Conservation (phyloP, 2,113 vertebrate genomes). For the Quiscalus mexicanus region DNA sequence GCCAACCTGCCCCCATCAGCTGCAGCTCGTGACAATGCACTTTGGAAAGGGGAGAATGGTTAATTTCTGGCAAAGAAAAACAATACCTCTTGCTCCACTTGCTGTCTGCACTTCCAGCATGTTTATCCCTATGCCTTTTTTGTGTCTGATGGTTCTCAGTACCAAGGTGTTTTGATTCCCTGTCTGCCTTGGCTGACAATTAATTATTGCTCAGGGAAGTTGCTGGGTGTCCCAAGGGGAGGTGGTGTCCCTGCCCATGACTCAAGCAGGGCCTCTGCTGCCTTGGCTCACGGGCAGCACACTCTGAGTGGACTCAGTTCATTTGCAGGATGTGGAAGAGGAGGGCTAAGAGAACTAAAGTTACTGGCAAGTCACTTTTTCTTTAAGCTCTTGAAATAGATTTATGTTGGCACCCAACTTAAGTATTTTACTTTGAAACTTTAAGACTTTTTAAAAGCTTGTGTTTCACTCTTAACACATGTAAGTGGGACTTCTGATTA, state of each 20-base stretch:
- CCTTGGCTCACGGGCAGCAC: neutral
- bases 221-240: neutral
- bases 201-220: neutral
- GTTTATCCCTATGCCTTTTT: neutral
- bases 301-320: neutral
- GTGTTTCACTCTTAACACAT: neutral
- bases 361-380: slow-evolving; percentile 65
- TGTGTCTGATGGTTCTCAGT: neutral
- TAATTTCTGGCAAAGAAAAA: neutral
- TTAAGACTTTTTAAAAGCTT: neutral
- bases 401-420: neutral
- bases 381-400: slow-evolving; percentile 33
- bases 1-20: neutral
- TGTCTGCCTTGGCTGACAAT: neutral
- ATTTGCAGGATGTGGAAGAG: slow-evolving; percentile 66
- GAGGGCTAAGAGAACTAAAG: slow-evolving; percentile 53
- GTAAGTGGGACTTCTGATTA: neutral
- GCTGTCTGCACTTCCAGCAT: neutral
- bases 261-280: neutral
- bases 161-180: neutral
- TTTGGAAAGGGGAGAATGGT: neutral
- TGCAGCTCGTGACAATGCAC: neutral
- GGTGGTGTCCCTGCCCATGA: neutral
- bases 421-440: neutral
- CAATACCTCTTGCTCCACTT: neutral